Percentiles rank a stretch among this genome's conserved stretches.
Conservation (phyloP, 35 echinoderm and acorn worm genomes). For the Ophioderma brevispina region DNA sequence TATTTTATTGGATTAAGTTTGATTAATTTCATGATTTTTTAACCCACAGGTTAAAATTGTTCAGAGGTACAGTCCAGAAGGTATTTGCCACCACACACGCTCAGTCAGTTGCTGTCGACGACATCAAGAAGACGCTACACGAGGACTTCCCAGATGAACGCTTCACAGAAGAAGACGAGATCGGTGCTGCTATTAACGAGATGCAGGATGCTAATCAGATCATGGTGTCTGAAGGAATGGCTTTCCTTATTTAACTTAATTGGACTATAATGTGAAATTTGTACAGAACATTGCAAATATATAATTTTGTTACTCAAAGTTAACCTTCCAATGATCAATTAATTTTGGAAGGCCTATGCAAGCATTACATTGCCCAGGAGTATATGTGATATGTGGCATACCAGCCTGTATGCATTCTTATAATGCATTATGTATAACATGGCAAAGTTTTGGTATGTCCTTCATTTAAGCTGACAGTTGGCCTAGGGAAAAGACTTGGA, state of each 20-base stretch:
- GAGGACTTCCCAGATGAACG: constrained; percentile 63
- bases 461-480: no score
- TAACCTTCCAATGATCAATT: no score
- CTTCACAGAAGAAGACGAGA: constrained; percentile 67
- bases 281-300: no score
- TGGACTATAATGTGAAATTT: no score
- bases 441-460: no score
- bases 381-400: no score
- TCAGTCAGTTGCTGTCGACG: constrained; percentile 61
- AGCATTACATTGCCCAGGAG: no score
- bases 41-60: constrained; percentile 69
- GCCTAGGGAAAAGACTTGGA: no score
- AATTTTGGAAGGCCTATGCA: no score
- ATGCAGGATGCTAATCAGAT: constrained; percentile 99
- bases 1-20: not conserved
- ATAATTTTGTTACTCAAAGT: no score
- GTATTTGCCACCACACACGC: constrained; percentile 71
- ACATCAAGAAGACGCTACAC: constrained; percentile 56
- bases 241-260: constrained; percentile 97
- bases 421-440: no score
- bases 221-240: constrained; percentile 87
- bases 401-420: no score
- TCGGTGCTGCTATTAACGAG: constrained; percentile 65
- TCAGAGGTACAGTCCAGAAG: constrained; percentile 70
- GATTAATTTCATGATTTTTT: not conserved